Conservation (phyloP, 2,113 vertebrate genomes). For the Noturus placidus region DNA sequence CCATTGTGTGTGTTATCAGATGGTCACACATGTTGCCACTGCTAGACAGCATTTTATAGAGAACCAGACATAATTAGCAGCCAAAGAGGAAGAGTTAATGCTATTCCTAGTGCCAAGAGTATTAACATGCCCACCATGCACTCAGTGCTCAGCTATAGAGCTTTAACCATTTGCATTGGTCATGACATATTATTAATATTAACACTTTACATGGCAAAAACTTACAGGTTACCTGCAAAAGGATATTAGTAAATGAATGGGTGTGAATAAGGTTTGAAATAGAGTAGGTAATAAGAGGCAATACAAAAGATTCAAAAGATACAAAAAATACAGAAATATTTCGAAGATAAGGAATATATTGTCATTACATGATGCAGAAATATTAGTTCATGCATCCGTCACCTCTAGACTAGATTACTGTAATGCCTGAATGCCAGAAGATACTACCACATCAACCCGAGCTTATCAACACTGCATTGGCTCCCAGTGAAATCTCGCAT, state of each 20-base stretch:
- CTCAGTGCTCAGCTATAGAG: neutral
- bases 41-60: neutral
- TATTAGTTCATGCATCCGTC: too few species aligned
- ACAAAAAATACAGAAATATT: too few species aligned
- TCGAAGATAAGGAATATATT: too few species aligned
- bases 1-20: neutral
- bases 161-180: neutral
- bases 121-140: neutral
- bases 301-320: too few species aligned
- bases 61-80: neutral
- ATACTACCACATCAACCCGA: too few species aligned
- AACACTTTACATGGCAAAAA: neutral
- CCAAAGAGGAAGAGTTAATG: neutral
- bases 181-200: neutral
- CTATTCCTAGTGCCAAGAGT: neutral
- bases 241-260: neutral
- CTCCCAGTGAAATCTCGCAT: too few species aligned
- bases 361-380: too few species aligned
- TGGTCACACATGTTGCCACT: neutral
- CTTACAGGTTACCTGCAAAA: neutral
- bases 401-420: too few species aligned
- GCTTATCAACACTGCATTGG: too few species aligned
- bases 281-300: neutral
- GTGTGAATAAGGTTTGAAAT: neutral
- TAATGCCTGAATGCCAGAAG: too few species aligned